A percentile compares a stretch with the other conserved stretches of the same genome.
These are phyloP conservation scores for Rhinopomastus cyanomelas DNA, from an alignment of 2,113 vertebrate species.

Conservation along the genomic window DNA sequence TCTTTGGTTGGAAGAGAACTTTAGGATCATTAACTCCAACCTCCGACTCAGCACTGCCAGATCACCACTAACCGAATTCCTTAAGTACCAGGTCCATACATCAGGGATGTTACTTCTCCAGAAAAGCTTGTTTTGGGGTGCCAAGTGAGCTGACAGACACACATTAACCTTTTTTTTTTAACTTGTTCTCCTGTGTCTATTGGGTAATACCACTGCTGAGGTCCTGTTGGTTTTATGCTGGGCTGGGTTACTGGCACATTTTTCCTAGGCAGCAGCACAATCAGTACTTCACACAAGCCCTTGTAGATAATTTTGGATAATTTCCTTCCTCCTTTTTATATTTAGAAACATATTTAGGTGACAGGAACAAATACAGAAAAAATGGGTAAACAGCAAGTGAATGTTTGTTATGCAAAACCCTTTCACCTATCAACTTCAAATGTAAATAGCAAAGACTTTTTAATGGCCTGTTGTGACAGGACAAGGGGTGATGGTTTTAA, in stretches of 20 bases:
- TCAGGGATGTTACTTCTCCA: background rate
- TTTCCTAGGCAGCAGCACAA: background rate
- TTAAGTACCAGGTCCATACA: too few species aligned
- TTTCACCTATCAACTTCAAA: background rate
- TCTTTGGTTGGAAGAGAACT: too few species aligned
- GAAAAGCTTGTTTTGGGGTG: background rate
- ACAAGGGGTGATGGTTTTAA: too few species aligned
- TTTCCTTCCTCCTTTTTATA: constrained; percentile 13
- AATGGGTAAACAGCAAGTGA: background rate
- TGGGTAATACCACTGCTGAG: background rate
- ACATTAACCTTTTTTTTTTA: background rate
- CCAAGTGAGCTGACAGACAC: background rate
- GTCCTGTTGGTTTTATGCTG: background rate
- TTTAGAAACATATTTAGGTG: constrained; percentile 1
- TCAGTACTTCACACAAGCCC: background rate
- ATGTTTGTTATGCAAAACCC: background rate
- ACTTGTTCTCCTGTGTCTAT: background rate
- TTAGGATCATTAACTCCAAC: too few species aligned
- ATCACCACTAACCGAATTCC: too few species aligned
- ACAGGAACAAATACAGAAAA: background rate
- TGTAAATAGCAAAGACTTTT: background rate
- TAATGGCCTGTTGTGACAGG: too few species aligned
- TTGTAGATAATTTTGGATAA: background rate
- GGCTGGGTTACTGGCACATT: background rate
- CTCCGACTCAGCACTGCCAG: too few species aligned